Conservation (phyloP, 1,140 invertebrate species). For the Babylonia areolata region DNA sequence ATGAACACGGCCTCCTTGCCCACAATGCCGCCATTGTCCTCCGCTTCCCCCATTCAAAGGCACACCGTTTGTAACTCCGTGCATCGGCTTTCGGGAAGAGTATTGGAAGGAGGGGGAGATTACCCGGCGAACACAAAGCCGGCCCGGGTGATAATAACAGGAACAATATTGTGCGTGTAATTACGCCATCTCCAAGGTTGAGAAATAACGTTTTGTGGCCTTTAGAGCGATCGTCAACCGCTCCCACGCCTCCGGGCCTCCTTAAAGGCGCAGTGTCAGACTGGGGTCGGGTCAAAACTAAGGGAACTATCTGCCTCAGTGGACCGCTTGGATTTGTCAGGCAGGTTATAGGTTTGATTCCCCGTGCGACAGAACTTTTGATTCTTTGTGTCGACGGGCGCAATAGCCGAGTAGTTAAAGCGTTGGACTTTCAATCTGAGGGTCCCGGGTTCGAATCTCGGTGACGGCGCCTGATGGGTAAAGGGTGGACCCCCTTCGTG, state of each 20-base stretch:
- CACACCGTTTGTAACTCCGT: conserved; percentile 1
- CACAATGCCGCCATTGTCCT: background rate
- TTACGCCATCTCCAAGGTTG: background rate
- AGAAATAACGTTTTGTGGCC: background rate
- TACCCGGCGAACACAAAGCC: background rate
- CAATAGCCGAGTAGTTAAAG: no score
- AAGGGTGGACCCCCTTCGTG: no score
- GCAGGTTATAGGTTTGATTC: no score
- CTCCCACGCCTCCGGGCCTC: background rate
- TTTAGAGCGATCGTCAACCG: background rate
- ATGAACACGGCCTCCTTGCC: background rate
- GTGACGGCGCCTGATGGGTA: no score
- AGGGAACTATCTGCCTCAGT: no score
- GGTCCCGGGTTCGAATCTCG: no score
- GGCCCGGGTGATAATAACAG: background rate
- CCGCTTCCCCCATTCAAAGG: background rate
- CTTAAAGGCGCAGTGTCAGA: no score
- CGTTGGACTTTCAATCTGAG: no score
- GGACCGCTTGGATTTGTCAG: no score
- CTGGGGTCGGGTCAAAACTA: no score
- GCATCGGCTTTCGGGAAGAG: background rate
- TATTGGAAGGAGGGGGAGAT: background rate
- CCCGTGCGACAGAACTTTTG: no score
- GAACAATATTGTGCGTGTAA: conserved; percentile 8
- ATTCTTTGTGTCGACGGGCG: no score